phyloP scores from a whole-genome alignment of 1,140 invertebrate species.

The Drosophila guanche region DNA sequence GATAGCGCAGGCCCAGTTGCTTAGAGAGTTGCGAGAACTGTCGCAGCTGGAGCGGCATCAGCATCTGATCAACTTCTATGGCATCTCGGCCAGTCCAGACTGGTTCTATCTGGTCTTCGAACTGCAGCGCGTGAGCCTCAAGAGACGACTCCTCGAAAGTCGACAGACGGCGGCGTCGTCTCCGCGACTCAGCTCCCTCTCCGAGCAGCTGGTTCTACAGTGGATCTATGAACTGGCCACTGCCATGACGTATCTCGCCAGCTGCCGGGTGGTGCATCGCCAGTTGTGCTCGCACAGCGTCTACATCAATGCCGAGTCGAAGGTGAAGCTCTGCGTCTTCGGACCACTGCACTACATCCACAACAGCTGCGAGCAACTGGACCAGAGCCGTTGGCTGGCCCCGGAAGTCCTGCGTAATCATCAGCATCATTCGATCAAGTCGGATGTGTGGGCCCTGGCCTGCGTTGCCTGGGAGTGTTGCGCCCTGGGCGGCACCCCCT shows the following conservation, averaged over 20 bases:
- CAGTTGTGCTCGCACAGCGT: constrained; percentile 90
- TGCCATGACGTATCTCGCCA: constrained; percentile 88
- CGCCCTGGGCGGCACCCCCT: constrained; percentile 92
- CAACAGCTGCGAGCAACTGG: constrained; percentile 84
- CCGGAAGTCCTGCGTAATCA: constrained; percentile 89
- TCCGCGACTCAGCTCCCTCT: constrained; percentile 85
- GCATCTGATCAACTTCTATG: constrained; percentile 90
- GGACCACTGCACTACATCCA: constrained; percentile 75
- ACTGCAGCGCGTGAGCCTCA: constrained; percentile 87
- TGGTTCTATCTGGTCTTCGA: constrained; percentile 89
- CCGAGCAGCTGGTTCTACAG: constrained; percentile 76
- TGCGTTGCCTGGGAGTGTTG: constrained; percentile 92
- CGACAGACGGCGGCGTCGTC: constrained; percentile 58
- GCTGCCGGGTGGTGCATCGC: constrained; percentile 88
- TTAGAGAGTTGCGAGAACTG: constrained; percentile 89
- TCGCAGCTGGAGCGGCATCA: constrained; percentile 88
- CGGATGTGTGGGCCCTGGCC: constrained; percentile 93
- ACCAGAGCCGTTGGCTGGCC: constrained; percentile 91
- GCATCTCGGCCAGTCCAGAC: constrained; percentile 90
- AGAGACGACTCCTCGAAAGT: constrained; percentile 84
- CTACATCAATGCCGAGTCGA: constrained; percentile 83
- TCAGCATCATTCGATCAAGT: constrained; percentile 87
- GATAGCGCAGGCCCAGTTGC: constrained; percentile 87
- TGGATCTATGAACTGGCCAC: constrained; percentile 85
- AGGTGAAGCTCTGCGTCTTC: constrained; percentile 58